phyloP scores from a whole-genome alignment of 2,113 vertebrate species.

The Cichladusa arquata region DNA sequence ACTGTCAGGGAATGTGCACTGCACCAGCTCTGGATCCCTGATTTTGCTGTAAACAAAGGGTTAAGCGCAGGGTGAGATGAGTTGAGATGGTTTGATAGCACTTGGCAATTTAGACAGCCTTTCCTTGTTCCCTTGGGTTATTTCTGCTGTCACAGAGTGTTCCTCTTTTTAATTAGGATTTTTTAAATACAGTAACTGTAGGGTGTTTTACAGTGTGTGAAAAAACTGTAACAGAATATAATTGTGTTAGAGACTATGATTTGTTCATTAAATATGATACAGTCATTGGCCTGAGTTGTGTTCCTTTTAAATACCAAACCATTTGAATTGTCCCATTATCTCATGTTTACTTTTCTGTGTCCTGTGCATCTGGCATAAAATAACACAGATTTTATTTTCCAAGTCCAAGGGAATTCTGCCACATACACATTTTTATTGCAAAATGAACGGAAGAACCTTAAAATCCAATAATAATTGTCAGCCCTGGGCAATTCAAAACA shows the following conservation, averaged over 20 bases:
- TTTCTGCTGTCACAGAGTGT: conserved; percentile 20
- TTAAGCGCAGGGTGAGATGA: not conserved
- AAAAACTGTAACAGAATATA: conserved; percentile 26
- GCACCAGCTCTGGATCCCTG: not conserved
- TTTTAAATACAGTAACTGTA: not conserved
- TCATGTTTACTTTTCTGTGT: not conserved
- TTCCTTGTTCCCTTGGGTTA: not conserved
- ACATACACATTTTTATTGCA: not conserved
- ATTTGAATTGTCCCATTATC: not conserved
- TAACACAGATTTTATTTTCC: conserved; percentile 19
- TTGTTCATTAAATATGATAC: conserved; percentile 49
- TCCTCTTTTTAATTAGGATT: conserved; percentile 26
- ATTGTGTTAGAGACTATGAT: conserved; percentile 1
- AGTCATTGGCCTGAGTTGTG: not conserved
- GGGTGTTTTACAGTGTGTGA: conserved; percentile 20
- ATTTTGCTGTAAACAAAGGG: not conserved
- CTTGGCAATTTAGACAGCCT: not conserved
- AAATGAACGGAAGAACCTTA: not conserved
- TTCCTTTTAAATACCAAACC: not conserved
- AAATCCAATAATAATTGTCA: not conserved
- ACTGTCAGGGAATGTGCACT: not conserved
- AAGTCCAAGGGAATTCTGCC: not conserved
- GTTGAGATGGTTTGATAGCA: not conserved
- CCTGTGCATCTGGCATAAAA: not conserved
- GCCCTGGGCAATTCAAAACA: not conserved